Conservation (phyloP, 2,797 vertebrate genomes). For the Enteromius fasciolatus region DNA sequence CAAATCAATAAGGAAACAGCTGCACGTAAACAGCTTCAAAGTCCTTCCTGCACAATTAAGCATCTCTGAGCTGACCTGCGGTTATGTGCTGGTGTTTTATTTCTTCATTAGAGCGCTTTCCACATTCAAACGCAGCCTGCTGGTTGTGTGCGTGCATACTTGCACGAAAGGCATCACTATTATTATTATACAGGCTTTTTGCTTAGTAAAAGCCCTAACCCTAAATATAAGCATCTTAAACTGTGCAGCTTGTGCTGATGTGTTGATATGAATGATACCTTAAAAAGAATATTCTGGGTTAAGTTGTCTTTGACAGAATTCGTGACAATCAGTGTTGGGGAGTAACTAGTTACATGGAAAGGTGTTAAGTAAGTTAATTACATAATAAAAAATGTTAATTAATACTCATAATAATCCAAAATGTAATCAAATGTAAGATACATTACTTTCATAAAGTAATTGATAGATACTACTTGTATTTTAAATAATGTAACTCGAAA, state of each 20-base stretch:
- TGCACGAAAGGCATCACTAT: neutral
- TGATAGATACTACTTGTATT: too few relatives aligned
- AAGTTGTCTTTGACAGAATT: too few relatives aligned
- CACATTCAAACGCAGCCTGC: neutral
- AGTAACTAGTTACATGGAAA: too few relatives aligned
- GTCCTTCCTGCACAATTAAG: constrained; percentile 50
- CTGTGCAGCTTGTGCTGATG: too few relatives aligned
- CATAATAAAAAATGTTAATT: too few relatives aligned
- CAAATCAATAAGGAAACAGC: constrained; percentile 52
- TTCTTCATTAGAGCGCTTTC: constrained; percentile 1
- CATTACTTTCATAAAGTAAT: too few relatives aligned
- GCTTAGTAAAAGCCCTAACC: neutral
- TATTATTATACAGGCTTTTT: neutral
- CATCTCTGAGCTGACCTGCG: constrained; percentile 9
- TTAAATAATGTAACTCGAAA: too few relatives aligned
- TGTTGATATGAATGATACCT: neutral
- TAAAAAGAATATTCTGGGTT: too few relatives aligned
- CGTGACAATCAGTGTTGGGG: too few relatives aligned
- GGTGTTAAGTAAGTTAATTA: too few relatives aligned
- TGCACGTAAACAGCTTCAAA: constrained; percentile 48
- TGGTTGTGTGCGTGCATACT: neutral
- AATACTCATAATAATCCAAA: too few relatives aligned
- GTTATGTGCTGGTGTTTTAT: constrained; percentile 22
- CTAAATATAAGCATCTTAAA: neutral
- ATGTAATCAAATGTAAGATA: too few relatives aligned